Evolutionary conservation across 1,140 invertebrate species (phyloP).

Genomic region (Lasioglossum baleicum): DNA sequence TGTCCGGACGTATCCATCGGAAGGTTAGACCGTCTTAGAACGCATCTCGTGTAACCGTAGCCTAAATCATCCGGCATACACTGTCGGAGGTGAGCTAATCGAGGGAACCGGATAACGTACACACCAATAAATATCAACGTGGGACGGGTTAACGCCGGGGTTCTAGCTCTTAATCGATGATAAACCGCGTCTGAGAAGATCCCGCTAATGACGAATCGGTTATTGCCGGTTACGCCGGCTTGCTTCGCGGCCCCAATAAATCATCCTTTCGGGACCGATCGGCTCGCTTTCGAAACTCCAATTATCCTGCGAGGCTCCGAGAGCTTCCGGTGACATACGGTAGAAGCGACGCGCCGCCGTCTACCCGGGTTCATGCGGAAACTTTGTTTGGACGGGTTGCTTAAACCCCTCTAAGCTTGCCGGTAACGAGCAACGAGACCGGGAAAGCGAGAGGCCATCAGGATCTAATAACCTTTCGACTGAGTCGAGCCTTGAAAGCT

Average conservation of each 20-base stretch:
- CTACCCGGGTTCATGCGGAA: conserved; percentile 33
- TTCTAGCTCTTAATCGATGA: conserved; percentile 40
- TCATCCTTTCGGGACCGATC: conserved; percentile 43
- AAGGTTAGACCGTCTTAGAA: background rate
- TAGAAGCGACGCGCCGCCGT: conserved; percentile 19
- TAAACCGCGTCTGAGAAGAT: conserved; percentile 33
- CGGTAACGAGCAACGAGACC: conserved; percentile 46
- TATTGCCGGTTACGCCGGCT: conserved; percentile 1
- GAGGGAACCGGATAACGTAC: conserved; percentile 27
- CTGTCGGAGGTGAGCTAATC: background rate
- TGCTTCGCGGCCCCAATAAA: conserved; percentile 22
- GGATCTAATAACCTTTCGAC: conserved; percentile 60
- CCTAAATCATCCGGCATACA: background rate
- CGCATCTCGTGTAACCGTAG: background rate
- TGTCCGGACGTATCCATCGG: no score
- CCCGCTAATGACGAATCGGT: conserved; percentile 43
- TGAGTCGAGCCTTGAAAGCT: conserved; percentile 16
- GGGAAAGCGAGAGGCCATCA: conserved; percentile 43
- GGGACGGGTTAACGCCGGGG: conserved; percentile 4
- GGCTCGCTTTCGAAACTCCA: conserved; percentile 34
- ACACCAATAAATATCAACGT: conserved; percentile 29
- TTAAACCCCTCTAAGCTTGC: conserved; percentile 46
- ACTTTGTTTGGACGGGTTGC: conserved; percentile 49
- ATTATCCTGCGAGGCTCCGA: conserved; percentile 35
- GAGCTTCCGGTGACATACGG: conserved; percentile 42